phyloP scores from a whole-genome alignment of 2,888 invertebrate species.

The Ditylenchus weischeri region DNA sequence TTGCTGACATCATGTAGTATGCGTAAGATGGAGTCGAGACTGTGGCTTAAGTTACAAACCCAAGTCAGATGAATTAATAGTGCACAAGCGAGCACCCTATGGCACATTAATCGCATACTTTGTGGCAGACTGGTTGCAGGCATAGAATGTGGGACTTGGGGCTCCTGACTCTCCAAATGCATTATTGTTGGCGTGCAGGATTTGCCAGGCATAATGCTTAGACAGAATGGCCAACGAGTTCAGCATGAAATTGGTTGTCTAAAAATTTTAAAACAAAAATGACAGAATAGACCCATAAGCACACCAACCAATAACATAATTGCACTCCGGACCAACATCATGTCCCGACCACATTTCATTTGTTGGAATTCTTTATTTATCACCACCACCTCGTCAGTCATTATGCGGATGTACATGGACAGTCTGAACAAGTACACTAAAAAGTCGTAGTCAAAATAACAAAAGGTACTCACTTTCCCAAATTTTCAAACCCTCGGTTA shows the following conservation, averaged over 20 bases:
- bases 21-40: too few relatives aligned
- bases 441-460: not conserved
- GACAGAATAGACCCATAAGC: not conserved
- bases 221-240: constrained; percentile 21
- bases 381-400: constrained; percentile 31
- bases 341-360: constrained; percentile 45
- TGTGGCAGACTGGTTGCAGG: constrained; percentile 41
- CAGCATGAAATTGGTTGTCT: constrained; percentile 32
- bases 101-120: constrained; percentile 30
- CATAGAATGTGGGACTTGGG: constrained; percentile 46
- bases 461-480: constrained; percentile 36
- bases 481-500: constrained; percentile 42
- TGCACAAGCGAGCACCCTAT: too few relatives aligned
- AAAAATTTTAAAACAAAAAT: not conserved
- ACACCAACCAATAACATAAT: constrained; percentile 20
- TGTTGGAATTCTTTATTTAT: constrained; percentile 41
- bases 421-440: constrained; percentile 22
- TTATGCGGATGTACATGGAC: constrained; percentile 40
- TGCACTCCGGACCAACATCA: constrained; percentile 20
- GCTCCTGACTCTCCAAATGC: constrained; percentile 40
- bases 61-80: too few relatives aligned
- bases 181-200: constrained; percentile 45
- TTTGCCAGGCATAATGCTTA: constrained; percentile 28
- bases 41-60: too few relatives aligned
- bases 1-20: too few relatives aligned